Conservation (phyloP, 2,113 vertebrate genomes). For the Eubucco bourcierii region DNA sequence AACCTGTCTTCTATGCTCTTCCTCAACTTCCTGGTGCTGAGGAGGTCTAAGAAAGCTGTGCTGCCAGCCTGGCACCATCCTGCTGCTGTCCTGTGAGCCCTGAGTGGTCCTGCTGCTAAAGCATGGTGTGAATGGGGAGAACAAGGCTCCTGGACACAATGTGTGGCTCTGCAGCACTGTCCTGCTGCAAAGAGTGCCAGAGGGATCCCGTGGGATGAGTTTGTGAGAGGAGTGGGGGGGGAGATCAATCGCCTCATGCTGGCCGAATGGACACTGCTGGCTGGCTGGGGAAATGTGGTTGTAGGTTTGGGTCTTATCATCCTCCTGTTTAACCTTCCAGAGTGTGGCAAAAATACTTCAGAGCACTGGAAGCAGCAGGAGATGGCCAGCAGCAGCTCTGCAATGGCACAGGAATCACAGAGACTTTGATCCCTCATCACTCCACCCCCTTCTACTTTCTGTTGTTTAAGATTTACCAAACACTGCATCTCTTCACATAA, state of each 20-base stretch:
- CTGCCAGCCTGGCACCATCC: neutral
- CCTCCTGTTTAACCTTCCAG: neutral
- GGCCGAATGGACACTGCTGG: fast-evolving
- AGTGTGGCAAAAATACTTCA: neutral
- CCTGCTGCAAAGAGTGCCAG: neutral
- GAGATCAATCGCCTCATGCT: no score
- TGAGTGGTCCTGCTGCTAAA: neutral
- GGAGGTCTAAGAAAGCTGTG: neutral
- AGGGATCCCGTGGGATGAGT: neutral
- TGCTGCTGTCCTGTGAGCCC: neutral
- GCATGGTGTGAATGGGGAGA: fast-evolving
- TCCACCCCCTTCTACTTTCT: conserved; percentile 22
- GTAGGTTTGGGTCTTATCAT: fast-evolving
- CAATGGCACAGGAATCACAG: neutral
- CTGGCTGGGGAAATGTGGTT: neutral
- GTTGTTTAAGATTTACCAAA: conserved; percentile 48
- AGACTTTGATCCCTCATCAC: conserved; percentile 33
- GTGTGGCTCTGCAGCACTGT: neutral
- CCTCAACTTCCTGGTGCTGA: neutral
- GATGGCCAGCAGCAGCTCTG: neutral
- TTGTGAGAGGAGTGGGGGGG: neutral
- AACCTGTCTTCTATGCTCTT: neutral
- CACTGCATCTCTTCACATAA: neutral
- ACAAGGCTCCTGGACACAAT: neutral
- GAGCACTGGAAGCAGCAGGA: neutral